Percentiles rank a stretch among this genome's conserved stretches.
These are phyloP conservation scores for Tachina lurida DNA, from an alignment of 2,888 invertebrate species.

Conservation along the genomic window DNA sequence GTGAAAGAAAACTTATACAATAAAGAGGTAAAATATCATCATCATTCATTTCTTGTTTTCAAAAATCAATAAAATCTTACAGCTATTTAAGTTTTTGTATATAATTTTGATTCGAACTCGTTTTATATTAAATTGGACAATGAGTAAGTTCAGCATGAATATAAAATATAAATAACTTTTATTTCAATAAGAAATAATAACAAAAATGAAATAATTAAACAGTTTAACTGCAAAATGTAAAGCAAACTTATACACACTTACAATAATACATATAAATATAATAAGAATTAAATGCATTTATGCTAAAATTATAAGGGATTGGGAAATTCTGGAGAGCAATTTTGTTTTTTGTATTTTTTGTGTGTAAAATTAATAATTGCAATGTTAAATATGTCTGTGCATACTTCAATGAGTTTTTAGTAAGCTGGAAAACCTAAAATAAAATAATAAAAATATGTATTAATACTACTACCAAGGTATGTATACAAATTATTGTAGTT, in stretches of 20 bases:
- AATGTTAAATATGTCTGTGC: conserved; percentile 38
- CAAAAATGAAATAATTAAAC: conserved; percentile 44
- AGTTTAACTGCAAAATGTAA: conserved; percentile 63
- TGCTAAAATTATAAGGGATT: conserved; percentile 13
- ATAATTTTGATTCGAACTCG: conserved; percentile 53
- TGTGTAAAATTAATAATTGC: conserved; percentile 13
- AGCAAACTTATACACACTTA: conserved; percentile 19
- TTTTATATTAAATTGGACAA: neutral
- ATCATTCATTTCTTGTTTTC: neutral
- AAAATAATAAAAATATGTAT: conserved; percentile 70
- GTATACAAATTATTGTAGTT: neutral
- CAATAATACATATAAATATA: neutral
- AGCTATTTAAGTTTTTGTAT: neutral
- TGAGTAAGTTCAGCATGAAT: conserved; percentile 22
- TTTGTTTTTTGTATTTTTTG: neutral
- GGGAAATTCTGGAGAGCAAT: conserved; percentile 9
- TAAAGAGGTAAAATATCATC: conserved; percentile 14
- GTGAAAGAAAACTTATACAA: neutral
- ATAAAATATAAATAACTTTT: conserved; percentile 17
- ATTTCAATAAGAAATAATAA: conserved; percentile 28
- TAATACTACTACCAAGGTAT: conserved; percentile 15
- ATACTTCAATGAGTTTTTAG: conserved; percentile 70
- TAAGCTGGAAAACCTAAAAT: conserved; percentile 80
- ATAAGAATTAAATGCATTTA: conserved; percentile 41
- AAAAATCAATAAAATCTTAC: neutral